phyloP scores from a whole-genome alignment of 2,797 vertebrate genomes.

The Ispidina lecontei region DNA sequence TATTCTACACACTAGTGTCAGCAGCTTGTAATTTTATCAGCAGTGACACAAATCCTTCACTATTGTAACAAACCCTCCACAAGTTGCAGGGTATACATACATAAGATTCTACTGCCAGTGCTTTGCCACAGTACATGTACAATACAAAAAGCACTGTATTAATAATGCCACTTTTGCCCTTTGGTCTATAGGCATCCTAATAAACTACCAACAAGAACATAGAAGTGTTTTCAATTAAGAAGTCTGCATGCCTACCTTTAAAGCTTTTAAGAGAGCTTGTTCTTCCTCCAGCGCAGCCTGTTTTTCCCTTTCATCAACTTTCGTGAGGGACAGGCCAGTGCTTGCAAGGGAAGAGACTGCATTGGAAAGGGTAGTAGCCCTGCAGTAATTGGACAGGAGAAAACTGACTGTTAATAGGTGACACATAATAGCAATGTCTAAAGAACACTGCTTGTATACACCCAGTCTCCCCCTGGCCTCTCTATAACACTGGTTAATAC shows the following conservation, averaged over 20 bases:
- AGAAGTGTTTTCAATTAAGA: neutral
- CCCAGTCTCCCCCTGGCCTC: neutral
- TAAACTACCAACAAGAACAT: neutral
- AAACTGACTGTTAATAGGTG: constrained; percentile 18
- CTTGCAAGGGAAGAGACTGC: constrained; percentile 96
- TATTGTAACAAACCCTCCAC: neutral
- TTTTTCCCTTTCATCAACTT: constrained; percentile 98
- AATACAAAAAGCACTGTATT: neutral
- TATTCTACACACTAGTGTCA: neutral
- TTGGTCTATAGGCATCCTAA: neutral
- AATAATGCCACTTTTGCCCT: neutral
- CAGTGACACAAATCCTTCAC: neutral
- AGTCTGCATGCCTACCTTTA: constrained; percentile 83
- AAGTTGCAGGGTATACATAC: neutral
- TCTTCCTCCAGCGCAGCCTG: constrained; percentile 98
- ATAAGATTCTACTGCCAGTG: neutral
- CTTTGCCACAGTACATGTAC: neutral
- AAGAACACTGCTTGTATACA: neutral
- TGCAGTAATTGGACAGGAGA: constrained; percentile 69
- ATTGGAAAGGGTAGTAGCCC: constrained; percentile 97
- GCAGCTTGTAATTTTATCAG: neutral
- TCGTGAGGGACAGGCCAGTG: constrained; percentile 97
- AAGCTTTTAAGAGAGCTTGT: constrained; percentile 92
- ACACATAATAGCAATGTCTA: neutral
- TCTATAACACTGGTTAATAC: neutral